phyloP scores from a whole-genome alignment of 2,797 vertebrate species.

The Onychomys arenicola region DNA sequence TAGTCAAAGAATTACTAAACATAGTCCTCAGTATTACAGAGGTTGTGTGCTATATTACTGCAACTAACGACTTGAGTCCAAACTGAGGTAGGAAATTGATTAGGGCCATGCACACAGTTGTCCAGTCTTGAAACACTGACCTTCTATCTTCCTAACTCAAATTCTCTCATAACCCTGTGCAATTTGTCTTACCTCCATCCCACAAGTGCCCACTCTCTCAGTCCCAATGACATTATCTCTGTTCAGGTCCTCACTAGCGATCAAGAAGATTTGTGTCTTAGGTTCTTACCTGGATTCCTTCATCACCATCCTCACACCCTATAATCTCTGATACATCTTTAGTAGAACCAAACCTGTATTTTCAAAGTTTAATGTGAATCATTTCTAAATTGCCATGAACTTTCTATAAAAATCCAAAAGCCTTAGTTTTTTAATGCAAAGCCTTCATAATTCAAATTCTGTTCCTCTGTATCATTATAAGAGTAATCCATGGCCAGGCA shows the following conservation, averaged over 20 bases:
- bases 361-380: conserved; percentile 27
- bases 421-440: not conserved
- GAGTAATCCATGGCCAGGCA: not conserved
- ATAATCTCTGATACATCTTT: not conserved
- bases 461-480: not conserved
- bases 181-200: not conserved
- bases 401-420: conserved; percentile 38
- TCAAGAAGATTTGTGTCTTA: not conserved
- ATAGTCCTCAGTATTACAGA: not conserved
- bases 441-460: conserved; percentile 6
- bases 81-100: not conserved
- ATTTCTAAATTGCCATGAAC: not conserved
- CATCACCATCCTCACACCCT: not conserved
- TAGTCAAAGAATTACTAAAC: not conserved
- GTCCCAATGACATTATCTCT: not conserved
- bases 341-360: not conserved
- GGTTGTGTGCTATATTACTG: not conserved
- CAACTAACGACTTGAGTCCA: not conserved
- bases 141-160: not conserved
- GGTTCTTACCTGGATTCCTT: not conserved
- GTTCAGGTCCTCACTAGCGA: not conserved
- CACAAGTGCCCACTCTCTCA: not conserved
- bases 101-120: not conserved
- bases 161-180: not conserved
- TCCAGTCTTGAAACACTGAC: not conserved